Conservation (phyloP, 2,888 invertebrate genomes). For the Cremastinae sp. region DNA sequence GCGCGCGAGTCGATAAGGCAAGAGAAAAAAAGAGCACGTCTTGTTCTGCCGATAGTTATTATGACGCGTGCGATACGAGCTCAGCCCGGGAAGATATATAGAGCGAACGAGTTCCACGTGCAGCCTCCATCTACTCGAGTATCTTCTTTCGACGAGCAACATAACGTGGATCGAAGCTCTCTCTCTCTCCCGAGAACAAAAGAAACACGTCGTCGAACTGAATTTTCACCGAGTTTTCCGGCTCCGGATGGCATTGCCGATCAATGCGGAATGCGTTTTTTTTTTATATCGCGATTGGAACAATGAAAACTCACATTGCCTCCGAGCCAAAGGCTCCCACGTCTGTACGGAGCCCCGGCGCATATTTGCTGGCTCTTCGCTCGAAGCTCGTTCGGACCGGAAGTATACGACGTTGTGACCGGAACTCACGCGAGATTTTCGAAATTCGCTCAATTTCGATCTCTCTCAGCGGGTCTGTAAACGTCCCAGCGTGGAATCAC, state of each 20-base stretch:
- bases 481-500: constrained; percentile 44
- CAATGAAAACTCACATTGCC: constrained; percentile 72
- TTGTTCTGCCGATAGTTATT: constrained; percentile 35
- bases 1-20: constrained; percentile 43
- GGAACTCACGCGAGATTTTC: constrained; percentile 12
- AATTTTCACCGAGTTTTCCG: neutral
- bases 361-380: constrained; percentile 70
- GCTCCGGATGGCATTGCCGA: no score
- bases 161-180: neutral
- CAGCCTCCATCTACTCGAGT: constrained; percentile 15
- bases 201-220: neutral
- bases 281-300: constrained; percentile 10
- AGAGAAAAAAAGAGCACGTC: constrained; percentile 25
- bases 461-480: constrained; percentile 12
- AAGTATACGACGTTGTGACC: neutral
- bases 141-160: constrained; percentile 6
- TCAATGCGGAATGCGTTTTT: neutral
- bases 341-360: constrained; percentile 75
- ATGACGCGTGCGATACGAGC: constrained; percentile 41
- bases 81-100: no score
- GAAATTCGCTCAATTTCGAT: neutral
- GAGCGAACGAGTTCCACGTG: constrained; percentile 12
- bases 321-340: constrained; percentile 74
- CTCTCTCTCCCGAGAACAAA: neutral
- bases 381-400: neutral